phyloP scores from a whole-genome alignment of 2,888 invertebrate genomes.

The Tanytarsus gracilentus region DNA sequence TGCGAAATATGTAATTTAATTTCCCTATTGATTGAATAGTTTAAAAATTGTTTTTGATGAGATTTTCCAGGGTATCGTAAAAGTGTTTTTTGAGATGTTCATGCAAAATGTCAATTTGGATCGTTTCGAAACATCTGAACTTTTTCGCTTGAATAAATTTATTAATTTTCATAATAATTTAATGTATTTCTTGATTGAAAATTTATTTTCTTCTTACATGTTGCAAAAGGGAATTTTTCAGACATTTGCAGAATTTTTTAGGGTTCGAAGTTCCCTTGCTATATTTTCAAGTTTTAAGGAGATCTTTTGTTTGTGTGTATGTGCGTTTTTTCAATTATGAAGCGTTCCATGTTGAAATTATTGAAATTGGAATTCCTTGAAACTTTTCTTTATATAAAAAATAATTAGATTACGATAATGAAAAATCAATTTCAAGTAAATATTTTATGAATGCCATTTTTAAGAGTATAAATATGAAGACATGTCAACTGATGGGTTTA shows the following conservation, averaged over 20 bases:
- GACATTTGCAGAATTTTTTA: neutral
- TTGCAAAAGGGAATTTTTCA: neutral
- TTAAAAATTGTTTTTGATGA: neutral
- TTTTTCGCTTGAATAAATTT: slow-evolving; percentile 6
- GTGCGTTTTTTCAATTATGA: neutral
- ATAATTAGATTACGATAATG: slow-evolving; percentile 5
- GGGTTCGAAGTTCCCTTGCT: too few species aligned
- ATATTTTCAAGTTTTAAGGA: neutral
- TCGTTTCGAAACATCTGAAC: too few species aligned
- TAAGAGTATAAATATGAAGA: too few species aligned
- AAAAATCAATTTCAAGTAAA: slow-evolving; percentile 6
- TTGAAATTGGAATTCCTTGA: slow-evolving; percentile 1
- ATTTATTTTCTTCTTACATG: neutral
- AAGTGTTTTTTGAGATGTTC: neutral
- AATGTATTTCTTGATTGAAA: slow-evolving; percentile 17
- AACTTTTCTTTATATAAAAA: neutral
- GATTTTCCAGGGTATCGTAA: neutral
- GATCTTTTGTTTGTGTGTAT: neutral
- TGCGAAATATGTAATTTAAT: too few species aligned
- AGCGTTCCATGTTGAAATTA: neutral
- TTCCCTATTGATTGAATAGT: too few species aligned
- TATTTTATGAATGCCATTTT: neutral
- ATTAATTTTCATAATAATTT: slow-evolving; percentile 17
- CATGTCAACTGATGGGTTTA: neutral
- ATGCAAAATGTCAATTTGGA: too few species aligned